These are phyloP conservation scores for Hemibagrus guttatus DNA, from an alignment of 2,797 vertebrate genomes.

Conservation along the genomic window DNA sequence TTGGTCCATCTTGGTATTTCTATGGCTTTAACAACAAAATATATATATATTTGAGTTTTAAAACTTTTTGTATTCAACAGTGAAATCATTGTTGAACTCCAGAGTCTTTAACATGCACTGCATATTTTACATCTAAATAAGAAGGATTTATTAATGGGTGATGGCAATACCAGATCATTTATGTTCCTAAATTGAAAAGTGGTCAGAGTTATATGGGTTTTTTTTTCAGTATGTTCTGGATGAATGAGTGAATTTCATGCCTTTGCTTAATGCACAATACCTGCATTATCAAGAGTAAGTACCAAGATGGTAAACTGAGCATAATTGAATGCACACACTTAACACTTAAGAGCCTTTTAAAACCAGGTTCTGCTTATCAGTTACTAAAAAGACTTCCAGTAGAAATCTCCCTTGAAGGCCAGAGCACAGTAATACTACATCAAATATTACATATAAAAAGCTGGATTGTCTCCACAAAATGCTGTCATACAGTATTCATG, in stretches of 20 bases:
- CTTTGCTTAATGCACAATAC: neutral
- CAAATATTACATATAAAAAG: neutral
- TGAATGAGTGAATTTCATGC: neutral
- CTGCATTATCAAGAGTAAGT: neutral
- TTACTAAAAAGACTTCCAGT: slow-evolving; percentile 3
- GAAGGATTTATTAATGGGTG: slow-evolving; percentile 12
- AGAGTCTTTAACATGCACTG: neutral
- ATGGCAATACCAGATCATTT: slow-evolving; percentile 9
- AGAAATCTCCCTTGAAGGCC: slow-evolving; percentile 3
- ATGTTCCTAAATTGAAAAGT: slow-evolving; percentile 4
- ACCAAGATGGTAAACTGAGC: neutral
- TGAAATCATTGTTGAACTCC: slow-evolving; percentile 14
- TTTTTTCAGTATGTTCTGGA: neutral
- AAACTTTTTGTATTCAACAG: slow-evolving; percentile 33
- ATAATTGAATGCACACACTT: neutral
- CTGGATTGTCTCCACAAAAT: slow-evolving; percentile 20
- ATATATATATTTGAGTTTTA: slow-evolving; percentile 28
- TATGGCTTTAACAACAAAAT: slow-evolving; percentile 48
- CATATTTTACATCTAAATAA: slow-evolving; percentile 19
- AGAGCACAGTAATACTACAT: neutral
- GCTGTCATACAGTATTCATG: slow-evolving; percentile 36
- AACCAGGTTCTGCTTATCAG: neutral
- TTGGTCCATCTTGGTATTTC: slow-evolving; percentile 4
- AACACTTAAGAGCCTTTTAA: neutral
- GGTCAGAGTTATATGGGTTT: no score